Evolutionary conservation across 2,113 vertebrate species (phyloP).

Genomic region (Dasyurus viverrinus): DNA sequence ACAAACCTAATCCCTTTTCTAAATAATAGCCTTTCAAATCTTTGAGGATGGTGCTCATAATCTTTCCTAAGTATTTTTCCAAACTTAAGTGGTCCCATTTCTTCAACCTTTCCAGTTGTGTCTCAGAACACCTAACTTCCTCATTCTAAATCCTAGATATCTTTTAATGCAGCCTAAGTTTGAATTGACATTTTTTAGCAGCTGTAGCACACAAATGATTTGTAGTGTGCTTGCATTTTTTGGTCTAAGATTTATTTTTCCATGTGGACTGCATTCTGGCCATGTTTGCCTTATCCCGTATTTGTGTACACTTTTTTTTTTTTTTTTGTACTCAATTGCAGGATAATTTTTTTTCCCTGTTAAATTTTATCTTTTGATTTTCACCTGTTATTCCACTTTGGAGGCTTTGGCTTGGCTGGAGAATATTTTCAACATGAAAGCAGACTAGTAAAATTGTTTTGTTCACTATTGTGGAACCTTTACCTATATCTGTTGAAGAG

Average conservation of each 20-base stretch:
- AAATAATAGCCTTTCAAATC: not conserved
- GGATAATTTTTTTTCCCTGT: not conserved
- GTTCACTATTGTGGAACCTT: not conserved
- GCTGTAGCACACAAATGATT: not conserved
- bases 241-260: not conserved
- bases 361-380: not conserved
- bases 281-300: not conserved
- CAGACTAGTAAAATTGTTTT: not conserved
- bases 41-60: not conserved
- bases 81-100: not conserved
- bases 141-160: not conserved
- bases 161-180: not conserved
- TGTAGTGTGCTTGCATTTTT: not conserved
- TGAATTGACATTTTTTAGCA: not conserved
- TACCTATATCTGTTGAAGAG: not conserved
- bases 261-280: not conserved
- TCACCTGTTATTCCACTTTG: not conserved
- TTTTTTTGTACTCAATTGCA: not conserved
- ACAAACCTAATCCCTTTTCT: not conserved
- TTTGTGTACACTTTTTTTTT: not conserved
- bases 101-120: not conserved
- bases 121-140: not conserved
- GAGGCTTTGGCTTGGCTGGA: not conserved
- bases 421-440: not conserved
- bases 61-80: not conserved